phyloP scores from a whole-genome alignment of 2,113 vertebrate species.

The Spea multiplicata region DNA sequence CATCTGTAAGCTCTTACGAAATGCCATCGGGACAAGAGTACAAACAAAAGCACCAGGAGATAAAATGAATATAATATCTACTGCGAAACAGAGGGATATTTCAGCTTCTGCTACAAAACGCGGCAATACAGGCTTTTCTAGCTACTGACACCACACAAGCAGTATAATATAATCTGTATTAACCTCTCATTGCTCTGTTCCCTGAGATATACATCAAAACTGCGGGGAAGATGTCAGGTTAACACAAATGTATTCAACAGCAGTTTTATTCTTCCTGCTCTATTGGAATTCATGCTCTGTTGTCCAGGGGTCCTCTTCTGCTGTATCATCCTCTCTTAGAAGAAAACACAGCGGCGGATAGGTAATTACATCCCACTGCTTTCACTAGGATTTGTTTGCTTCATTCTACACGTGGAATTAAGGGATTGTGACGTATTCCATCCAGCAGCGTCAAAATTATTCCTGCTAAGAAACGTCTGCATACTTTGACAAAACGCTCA shows the following conservation, averaged over 20 bases:
- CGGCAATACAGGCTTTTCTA: neutral
- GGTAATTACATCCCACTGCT: constrained; percentile 27
- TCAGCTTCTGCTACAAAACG: neutral
- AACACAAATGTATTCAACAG: constrained; percentile 37
- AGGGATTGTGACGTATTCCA: constrained; percentile 32
- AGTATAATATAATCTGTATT: constrained; percentile 19
- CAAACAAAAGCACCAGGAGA: neutral
- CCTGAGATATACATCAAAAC: constrained; percentile 30
- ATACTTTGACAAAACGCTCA: constrained; percentile 42
- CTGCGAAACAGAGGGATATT: constrained; percentile 11
- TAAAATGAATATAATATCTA: constrained; percentile 22
- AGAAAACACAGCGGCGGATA: constrained; percentile 6
- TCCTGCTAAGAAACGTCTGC: constrained; percentile 27
- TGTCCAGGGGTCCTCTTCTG: constrained; percentile 14
- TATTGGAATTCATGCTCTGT: constrained; percentile 13
- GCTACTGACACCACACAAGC: constrained; percentile 15
- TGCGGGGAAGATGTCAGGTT: constrained; percentile 20
- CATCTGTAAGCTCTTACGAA: neutral
- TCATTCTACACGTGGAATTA: constrained; percentile 41
- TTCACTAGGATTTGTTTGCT: constrained; percentile 26
- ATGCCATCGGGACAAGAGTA: neutral
- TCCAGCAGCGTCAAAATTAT: constrained; percentile 36
- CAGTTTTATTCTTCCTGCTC: constrained; percentile 30
- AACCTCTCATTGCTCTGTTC: constrained; percentile 32
- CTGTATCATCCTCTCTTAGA: constrained; percentile 8